These are phyloP conservation scores for Pseudomugil tenellus DNA, from an alignment of 2,797 vertebrate species.

Conservation along the genomic window DNA sequence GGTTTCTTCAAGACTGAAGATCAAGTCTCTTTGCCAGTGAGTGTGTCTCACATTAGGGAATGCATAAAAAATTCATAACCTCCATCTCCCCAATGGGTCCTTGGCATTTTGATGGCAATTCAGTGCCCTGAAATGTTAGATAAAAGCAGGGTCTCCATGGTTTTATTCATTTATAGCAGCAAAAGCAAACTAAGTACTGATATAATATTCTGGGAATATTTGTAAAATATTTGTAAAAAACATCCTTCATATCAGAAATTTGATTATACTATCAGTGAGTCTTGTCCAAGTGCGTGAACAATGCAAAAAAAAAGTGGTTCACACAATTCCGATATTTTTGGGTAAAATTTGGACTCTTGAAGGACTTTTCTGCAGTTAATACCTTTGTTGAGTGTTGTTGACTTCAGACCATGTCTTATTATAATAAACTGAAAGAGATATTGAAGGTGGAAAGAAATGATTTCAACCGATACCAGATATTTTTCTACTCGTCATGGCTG, in stretches of 20 bases:
- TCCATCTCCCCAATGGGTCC: constrained; percentile 44
- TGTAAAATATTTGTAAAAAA: not conserved
- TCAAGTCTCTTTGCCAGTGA: constrained; percentile 33
- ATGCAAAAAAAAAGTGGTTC: not conserved
- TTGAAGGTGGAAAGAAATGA: no score
- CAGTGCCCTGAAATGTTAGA: constrained; percentile 35
- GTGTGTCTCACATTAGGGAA: constrained; percentile 58
- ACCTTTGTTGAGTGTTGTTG: not conserved
- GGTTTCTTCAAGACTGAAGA: constrained; percentile 38
- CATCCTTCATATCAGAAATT: not conserved
- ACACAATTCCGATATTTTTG: no score
- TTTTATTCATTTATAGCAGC: constrained; percentile 11
- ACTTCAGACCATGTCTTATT: constrained; percentile 4
- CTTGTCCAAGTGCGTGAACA: not conserved
- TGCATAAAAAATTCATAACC: constrained; percentile 63
- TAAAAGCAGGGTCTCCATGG: constrained; percentile 14
- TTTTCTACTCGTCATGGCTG: no score
- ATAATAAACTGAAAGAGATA: no score
- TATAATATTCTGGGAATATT: not conserved
- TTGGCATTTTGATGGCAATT: constrained; percentile 61
- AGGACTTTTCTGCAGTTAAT: not conserved
- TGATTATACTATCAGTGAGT: not conserved
- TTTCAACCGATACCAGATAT: no score
- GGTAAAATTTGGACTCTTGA: not conserved
- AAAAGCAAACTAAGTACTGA: constrained; percentile 10